Evolutionary conservation across 2,113 vertebrate genomes (phyloP).

Genomic region (Porphyrio hochstetteri): DNA sequence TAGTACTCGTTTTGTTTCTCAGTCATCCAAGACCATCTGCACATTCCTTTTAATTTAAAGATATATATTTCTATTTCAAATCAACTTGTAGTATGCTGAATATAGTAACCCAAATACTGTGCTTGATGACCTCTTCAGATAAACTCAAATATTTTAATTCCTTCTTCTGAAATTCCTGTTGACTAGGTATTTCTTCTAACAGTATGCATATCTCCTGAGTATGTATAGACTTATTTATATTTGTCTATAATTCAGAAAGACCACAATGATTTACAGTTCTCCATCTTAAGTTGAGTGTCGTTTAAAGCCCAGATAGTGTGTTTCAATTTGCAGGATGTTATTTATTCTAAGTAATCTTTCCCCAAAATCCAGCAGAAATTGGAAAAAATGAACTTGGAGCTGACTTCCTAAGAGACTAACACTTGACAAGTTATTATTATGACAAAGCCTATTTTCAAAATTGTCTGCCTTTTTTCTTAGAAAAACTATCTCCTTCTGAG

Average conservation of each 20-base stretch:
- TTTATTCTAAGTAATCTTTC: background rate
- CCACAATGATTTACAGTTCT: background rate
- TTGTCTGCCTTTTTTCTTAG: background rate
- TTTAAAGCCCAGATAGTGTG: background rate
- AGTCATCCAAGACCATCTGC: constrained; percentile 67
- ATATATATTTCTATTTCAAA: constrained; percentile 58
- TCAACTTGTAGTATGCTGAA: constrained; percentile 34
- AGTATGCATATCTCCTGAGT: background rate
- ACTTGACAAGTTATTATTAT: background rate
- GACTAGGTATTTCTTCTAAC: background rate
- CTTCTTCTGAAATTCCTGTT: background rate
- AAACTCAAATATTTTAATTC: constrained; percentile 12
- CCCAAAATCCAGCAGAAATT: background rate
- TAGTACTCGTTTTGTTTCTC: constrained; percentile 51
- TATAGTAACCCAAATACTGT: constrained; percentile 36
- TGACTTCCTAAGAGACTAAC: constrained; percentile 6
- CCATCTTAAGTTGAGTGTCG: background rate
- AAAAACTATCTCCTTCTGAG: background rate
- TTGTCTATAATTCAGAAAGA: background rate
- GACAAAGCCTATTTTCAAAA: constrained; percentile 24
- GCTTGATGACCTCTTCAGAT: constrained; percentile 1
- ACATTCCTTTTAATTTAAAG: constrained; percentile 50
- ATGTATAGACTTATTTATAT: background rate
- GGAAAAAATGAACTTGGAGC: background rate
- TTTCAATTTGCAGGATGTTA: background rate